These are phyloP conservation scores for Chanos chanos DNA, from an alignment of 2,797 vertebrate species.

Conservation along the genomic window DNA sequence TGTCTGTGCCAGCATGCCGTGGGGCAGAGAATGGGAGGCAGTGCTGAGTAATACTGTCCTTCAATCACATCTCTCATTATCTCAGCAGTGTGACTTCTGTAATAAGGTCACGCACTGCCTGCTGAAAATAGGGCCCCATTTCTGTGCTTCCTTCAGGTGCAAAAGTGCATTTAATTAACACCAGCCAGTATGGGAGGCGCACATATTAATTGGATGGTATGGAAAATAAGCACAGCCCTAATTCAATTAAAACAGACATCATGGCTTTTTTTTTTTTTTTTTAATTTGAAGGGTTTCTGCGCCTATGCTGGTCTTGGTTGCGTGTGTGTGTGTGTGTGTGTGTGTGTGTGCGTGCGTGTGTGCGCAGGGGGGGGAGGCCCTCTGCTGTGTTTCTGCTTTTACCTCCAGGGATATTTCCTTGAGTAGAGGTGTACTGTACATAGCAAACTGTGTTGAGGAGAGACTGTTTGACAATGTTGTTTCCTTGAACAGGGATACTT, in stretches of 20 bases:
- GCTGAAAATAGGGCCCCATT: constrained; percentile 80
- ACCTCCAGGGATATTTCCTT: too few species aligned
- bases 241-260: constrained; percentile 75
- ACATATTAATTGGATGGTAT: constrained; percentile 48
- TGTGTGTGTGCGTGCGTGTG: neutral
- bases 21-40: constrained; percentile 43
- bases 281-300: constrained; percentile 60
- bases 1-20: constrained; percentile 24
- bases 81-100: constrained; percentile 74
- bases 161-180: constrained; percentile 83
- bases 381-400: neutral
- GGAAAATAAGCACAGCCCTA: constrained; percentile 72
- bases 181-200: constrained; percentile 67
- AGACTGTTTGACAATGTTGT: too few species aligned
- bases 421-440: too few species aligned
- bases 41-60: constrained; percentile 73
- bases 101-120: constrained; percentile 81
- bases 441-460: too few species aligned
- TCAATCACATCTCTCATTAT: constrained; percentile 80
- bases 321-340: neutral
- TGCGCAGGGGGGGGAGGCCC: neutral
- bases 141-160: constrained; percentile 80
- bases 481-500: too few species aligned
- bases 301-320: constrained; percentile 59
- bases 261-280: constrained; percentile 71